phyloP scores from a whole-genome alignment of 1,140 invertebrate species.

The Drosophila tsacasi region DNA sequence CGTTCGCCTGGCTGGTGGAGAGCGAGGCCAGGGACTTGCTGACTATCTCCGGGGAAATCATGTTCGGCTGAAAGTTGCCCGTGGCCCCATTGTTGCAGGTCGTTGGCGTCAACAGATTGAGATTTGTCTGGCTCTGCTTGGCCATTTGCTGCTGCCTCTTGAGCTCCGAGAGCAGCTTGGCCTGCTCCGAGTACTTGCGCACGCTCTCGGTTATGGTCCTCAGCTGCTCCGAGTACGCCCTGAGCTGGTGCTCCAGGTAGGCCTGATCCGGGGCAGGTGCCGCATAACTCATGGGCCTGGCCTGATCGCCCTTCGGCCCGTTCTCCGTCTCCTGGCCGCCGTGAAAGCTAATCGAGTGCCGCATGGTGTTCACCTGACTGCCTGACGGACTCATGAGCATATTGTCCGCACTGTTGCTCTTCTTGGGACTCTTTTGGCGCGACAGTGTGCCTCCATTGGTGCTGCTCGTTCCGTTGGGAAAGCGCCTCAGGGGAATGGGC shows the following conservation, averaged over 20 bases:
- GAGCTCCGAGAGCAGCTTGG: conserved; percentile 79
- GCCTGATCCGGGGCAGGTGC: conserved; percentile 77
- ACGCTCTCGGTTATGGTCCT: conserved; percentile 84
- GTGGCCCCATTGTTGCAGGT: conserved; percentile 18
- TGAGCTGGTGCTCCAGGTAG: conserved; percentile 81
- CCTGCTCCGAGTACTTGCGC: conserved; percentile 84
- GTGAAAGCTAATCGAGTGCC: conserved; percentile 82
- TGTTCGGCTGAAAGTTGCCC: conserved; percentile 69
- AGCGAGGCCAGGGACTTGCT: conserved; percentile 80
- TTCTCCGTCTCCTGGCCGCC: conserved; percentile 46
- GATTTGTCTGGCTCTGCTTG: conserved; percentile 72
- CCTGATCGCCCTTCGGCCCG: conserved; percentile 30
- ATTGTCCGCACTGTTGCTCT: conserved; percentile 67
- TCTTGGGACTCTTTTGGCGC: conserved; percentile 60
- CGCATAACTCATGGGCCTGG: conserved; percentile 79
- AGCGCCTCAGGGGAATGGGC: conserved; percentile 75
- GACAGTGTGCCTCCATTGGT: conserved; percentile 39
- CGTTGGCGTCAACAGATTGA: conserved; percentile 61
- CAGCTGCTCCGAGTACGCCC: conserved; percentile 83
- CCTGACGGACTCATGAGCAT: conserved; percentile 47
- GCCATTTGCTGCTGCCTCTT: conserved; percentile 81
- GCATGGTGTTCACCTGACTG: conserved; percentile 58
- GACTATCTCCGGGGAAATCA: conserved; percentile 83
- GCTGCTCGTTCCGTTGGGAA: conserved; percentile 57
- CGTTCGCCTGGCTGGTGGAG: conserved; percentile 46